phyloP scores from a whole-genome alignment of 1,140 invertebrate genomes.

The Drosophila nigrodunni region DNA sequence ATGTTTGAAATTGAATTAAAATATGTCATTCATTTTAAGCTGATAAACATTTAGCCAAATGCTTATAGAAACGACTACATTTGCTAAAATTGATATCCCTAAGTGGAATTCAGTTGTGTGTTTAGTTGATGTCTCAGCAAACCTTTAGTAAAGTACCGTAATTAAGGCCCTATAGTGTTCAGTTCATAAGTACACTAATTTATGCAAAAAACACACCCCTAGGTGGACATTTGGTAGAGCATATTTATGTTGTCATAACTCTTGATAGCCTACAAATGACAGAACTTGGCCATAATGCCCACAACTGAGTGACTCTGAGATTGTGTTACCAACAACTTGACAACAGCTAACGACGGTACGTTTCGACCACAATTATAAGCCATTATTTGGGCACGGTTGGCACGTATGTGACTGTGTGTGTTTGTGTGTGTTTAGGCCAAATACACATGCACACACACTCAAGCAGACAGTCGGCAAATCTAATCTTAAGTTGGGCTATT shows the following conservation, averaged over 20 bases:
- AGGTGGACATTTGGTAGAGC: background rate
- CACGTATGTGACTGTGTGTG: background rate
- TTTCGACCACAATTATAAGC: constrained; percentile 34
- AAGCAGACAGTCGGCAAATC: constrained; percentile 48
- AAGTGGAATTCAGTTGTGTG: background rate
- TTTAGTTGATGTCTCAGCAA: too few species aligned
- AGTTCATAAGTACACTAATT: too few species aligned
- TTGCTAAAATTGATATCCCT: background rate
- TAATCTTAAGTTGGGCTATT: constrained; percentile 68
- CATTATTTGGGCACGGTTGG: constrained; percentile 50
- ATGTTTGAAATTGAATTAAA: too few species aligned
- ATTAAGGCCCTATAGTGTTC: too few species aligned
- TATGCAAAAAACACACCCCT: background rate
- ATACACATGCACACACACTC: constrained; percentile 15
- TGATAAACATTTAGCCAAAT: too few species aligned
- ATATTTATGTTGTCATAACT: background rate
- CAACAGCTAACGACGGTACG: constrained; percentile 26
- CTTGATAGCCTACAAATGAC: background rate
- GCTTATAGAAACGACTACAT: too few species aligned
- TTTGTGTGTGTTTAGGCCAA: background rate
- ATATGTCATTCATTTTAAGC: too few species aligned
- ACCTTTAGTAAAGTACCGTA: too few species aligned
- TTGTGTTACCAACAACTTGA: constrained; percentile 6
- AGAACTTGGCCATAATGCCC: background rate
- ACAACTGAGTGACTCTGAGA: background rate